Evolutionary conservation across 2,888 invertebrate genomes (phyloP), one percentile per base, ranked within the genome.

Genomic region (Leptinotarsa haldemani): DNA sequence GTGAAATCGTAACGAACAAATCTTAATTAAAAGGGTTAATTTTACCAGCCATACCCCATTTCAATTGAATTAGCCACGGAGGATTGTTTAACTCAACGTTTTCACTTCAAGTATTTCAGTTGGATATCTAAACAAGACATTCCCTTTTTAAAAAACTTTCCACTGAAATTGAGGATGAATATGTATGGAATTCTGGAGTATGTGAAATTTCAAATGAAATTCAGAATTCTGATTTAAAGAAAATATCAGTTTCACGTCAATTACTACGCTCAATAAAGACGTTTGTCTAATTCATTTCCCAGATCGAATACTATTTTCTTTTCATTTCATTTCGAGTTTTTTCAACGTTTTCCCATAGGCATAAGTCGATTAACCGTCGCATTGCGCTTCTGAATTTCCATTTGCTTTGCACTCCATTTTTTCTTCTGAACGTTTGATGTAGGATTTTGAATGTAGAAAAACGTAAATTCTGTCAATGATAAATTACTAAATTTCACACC

Each of bases 311-410:
- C n/a, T 50, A 50, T 56, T 56, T 22, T 56, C 56, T 20, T 56
- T 56, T 13, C 22, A 56, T 56, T 56, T 15, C 56, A 13, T 3
- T 18, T 12, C 12, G 56, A 22, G 20, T 5, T 12, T 20, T 56
- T 9, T 20, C 13, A 13, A 9, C 18, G 20, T 56, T 18, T 20
- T 56, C 56, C 56, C 56, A 40, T 9, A 56, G 56, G 12, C 56
- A 56, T 18, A 1, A 13, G 20, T 56, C 18, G 20, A 20, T 13
- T 20, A 9, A 56, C 7, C 22, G 56, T 56, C 56, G 56, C 20
- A 56, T 7, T 56, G 56, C 56, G 56, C 56, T 56, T 20, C 20
- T 18, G 13, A 56, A 56, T 56, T 56, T 56, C 18, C 56, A 13
- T 22, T 18, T 56, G 56, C 7, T 56, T 56, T 20, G 4, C 4